Evolutionary conservation across 2,888 invertebrate genomes (phyloP), one percentile per base, ranked within the genome.

Genomic region (Apomyelois bistriatella): DNA sequence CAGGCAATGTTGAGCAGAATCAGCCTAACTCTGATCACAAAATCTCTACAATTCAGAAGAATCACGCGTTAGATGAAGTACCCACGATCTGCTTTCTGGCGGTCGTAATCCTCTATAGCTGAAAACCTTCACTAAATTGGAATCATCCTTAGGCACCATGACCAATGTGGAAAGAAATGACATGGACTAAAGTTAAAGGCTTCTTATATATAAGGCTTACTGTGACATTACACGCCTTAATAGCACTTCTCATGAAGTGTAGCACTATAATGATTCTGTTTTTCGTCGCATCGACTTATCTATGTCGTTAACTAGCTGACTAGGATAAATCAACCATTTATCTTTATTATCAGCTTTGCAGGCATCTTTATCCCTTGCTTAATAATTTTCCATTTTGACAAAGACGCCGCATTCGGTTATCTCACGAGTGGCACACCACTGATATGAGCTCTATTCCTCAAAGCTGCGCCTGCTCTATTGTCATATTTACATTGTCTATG

Each of bases 401-500:
- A 86, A 88, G 87, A 85, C 81, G 79, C 62, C 73, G 74, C 74
- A 73, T 69, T 72, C 74, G 69, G 85, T 87, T 89, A 89, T 89
- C 89, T 83, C 80, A 71, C 79, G 81, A 76, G 82, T 84, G 84
- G 74, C 89, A 88, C 85, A 76, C 85, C 70, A 71, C 76, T 76
- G 86, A 86, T 87, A 85, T 76, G 82, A 85, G 79, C 74, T 74
- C 68, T 71, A 73, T 72, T 43, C 43, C 74, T 15, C 79, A 77
- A 70, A 79, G 76, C 73, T 69, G 67, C 78, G 79, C 73, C 73
- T 70, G 65, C 74, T 79, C 86, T 75, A 88, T 90, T 90, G 89
- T 90, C 82, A 78, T 85, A 81, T 87, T 86, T 85, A 85, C 87
- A 87, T 88, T 90, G 86, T 87, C 85, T 87, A 79, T 85, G 82